Conservation (phyloP, 2,888 invertebrate species). For the Apotomis turbidana region DNA sequence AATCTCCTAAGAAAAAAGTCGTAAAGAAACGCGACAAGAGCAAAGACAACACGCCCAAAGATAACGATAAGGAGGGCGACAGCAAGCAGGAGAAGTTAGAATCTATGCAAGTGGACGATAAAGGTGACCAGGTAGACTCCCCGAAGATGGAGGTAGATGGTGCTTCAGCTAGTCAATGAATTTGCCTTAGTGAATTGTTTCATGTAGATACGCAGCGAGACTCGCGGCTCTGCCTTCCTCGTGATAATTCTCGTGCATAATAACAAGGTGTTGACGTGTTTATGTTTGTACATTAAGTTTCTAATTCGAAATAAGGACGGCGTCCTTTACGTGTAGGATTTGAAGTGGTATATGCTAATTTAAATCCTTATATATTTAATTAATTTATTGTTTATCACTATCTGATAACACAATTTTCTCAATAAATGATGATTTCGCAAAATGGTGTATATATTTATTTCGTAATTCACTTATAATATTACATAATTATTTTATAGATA, state of each 20-base stretch:
- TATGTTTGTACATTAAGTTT: conserved; percentile 80
- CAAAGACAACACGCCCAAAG: conserved; percentile 69
- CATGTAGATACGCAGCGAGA: conserved; percentile 59
- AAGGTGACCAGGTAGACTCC: conserved; percentile 61
- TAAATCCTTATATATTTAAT: conserved; percentile 73
- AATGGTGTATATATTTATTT: conserved; percentile 48
- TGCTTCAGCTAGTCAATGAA: conserved; percentile 80
- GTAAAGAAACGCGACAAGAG: conserved; percentile 78
- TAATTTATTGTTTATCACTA: conserved; percentile 82
- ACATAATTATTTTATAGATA: conserved; percentile 23
- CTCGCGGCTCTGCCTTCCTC: conserved; percentile 52
- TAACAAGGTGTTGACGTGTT: conserved; percentile 73
- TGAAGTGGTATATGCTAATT: conserved; percentile 68
- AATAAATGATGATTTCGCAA: conserved; percentile 75
- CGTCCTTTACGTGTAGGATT: conserved; percentile 64
- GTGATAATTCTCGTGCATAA: conserved; percentile 68
- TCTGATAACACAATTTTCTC: conserved; percentile 80
- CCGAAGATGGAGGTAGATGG: conserved; percentile 78
- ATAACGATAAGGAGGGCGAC: conserved; percentile 59
- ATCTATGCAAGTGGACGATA: conserved; percentile 65
- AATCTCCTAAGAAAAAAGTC: conserved; percentile 65
- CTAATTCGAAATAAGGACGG: conserved; percentile 63
- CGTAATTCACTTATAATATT: conserved; percentile 21
- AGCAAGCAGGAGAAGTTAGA: conserved; percentile 55
- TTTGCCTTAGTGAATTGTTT: conserved; percentile 73